phyloP scores from a whole-genome alignment of 2,888 invertebrate species.

The Leucania comma region DNA sequence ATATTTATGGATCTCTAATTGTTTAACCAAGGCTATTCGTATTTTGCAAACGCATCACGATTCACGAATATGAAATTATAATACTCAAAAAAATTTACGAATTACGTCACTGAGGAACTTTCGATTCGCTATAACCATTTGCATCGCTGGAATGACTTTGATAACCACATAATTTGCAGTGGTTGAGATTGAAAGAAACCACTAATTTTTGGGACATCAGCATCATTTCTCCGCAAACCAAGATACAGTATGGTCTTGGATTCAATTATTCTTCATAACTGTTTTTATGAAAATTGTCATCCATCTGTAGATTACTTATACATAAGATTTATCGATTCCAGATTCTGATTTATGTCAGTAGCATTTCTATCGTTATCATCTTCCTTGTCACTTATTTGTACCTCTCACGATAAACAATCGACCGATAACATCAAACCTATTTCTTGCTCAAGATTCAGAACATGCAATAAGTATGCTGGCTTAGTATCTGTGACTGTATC shows the following conservation, averaged over 20 bases:
- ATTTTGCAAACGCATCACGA: conserved; percentile 55
- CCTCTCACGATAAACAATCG: conserved; percentile 50
- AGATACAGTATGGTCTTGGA: conserved; percentile 12
- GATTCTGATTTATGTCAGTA: conserved; percentile 21
- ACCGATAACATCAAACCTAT: conserved; percentile 22
- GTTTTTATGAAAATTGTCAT: too few species aligned
- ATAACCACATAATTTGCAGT: conserved; percentile 32
- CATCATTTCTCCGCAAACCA: not conserved
- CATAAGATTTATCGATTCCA: conserved; percentile 7
- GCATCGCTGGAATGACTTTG: conserved; percentile 28
- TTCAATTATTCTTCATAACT: not conserved
- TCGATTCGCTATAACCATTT: conserved; percentile 39
- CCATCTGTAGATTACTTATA: not conserved
- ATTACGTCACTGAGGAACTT: conserved; percentile 50
- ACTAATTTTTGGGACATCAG: conserved; percentile 29
- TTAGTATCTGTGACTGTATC: conserved; percentile 52
- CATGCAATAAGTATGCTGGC: conserved; percentile 39
- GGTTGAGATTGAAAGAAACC: conserved; percentile 32
- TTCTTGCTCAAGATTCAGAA: conserved; percentile 30
- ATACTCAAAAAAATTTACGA: conserved; percentile 42
- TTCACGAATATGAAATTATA: conserved; percentile 33
- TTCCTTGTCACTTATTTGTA: conserved; percentile 38
- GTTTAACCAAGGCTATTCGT: conserved; percentile 43
- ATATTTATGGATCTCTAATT: conserved; percentile 28
- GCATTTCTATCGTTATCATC: conserved; percentile 25